phyloP scores from a whole-genome alignment of 23 tunicate species.

The Ciona savignyi region DNA sequence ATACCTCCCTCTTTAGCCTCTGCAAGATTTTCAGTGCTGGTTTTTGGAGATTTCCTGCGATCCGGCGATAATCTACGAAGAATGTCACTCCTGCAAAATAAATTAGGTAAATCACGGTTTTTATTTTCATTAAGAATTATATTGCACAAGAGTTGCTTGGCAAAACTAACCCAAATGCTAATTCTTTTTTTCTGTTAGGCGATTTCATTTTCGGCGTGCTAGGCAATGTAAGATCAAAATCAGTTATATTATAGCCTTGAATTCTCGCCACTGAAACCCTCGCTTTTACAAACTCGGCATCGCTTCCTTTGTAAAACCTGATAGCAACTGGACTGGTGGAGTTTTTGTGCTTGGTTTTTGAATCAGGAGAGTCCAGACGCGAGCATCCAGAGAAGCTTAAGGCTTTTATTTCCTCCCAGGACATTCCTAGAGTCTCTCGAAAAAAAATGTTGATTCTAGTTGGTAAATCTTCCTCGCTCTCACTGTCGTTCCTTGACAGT shows the following conservation, averaged over 20 bases:
- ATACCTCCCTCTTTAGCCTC: slow-evolving; percentile 7
- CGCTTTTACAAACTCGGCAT: slow-evolving; percentile 25
- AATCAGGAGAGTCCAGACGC: not conserved
- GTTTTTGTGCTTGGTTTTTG: not conserved
- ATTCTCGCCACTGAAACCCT: slow-evolving; percentile 35
- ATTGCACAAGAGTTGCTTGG: not conserved
- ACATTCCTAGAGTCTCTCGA: slow-evolving; percentile 45
- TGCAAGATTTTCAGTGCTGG: slow-evolving; percentile 65
- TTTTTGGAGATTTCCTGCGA: slow-evolving; percentile 78
- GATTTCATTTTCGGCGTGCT: not conserved
- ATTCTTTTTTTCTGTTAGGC: not conserved
- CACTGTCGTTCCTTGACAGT: not conserved
- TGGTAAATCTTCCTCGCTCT: slow-evolving; percentile 13
- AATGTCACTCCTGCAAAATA: slow-evolving; percentile 61
- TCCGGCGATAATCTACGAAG: slow-evolving; percentile 83
- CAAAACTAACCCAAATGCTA: not conserved
- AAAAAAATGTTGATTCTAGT: slow-evolving; percentile 20
- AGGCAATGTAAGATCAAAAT: slow-evolving; percentile 1
- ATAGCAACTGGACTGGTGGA: not conserved
- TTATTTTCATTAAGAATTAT: not conserved
- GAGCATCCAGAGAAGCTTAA: slow-evolving; percentile 12
- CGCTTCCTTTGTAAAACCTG: slow-evolving; percentile 2
- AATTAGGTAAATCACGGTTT: too few species aligned
- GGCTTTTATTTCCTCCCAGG: slow-evolving; percentile 40
- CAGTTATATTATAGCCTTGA: slow-evolving; percentile 32